phyloP scores from a whole-genome alignment of 2,113 vertebrate genomes.

The Charina bottae region DNA sequence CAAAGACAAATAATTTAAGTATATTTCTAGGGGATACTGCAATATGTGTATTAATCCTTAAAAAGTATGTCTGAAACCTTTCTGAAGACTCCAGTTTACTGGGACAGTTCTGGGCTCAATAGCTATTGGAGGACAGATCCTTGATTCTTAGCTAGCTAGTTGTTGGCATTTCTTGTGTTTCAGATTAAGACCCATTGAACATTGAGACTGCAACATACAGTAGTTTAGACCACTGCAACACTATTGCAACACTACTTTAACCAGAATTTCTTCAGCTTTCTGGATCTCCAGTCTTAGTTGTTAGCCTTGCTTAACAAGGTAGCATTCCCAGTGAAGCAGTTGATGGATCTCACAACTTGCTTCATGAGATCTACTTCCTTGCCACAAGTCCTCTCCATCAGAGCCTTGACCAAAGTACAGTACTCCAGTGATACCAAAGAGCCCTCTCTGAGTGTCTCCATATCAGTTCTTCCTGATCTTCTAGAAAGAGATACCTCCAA shows the following conservation, averaged over 20 bases:
- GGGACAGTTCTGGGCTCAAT: background rate
- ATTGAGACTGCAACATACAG: background rate
- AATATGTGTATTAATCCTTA: background rate
- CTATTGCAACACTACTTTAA: background rate
- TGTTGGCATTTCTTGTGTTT: background rate
- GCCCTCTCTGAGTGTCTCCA: background rate
- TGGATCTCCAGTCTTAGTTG: background rate
- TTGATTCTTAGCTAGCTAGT: background rate
- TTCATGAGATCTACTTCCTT: background rate
- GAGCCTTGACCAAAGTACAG: background rate
- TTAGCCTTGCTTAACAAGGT: background rate
- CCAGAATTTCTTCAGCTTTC: background rate
- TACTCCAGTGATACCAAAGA: background rate
- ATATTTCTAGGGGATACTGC: background rate
- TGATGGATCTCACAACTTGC: background rate
- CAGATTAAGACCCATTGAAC: background rate
- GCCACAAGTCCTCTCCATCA: background rate
- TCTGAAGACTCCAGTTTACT: background rate
- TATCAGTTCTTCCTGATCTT: background rate
- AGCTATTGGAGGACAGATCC: background rate
- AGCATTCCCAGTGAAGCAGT: background rate
- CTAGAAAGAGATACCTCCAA: background rate
- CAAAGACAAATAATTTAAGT: background rate
- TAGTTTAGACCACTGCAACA: background rate
- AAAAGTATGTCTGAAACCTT: background rate